A percentile compares a stretch with the other conserved stretches of the same genome.
Evolutionary conservation across 2,113 vertebrate genomes (phyloP).

Genomic region (Bubalus kerabau): DNA sequence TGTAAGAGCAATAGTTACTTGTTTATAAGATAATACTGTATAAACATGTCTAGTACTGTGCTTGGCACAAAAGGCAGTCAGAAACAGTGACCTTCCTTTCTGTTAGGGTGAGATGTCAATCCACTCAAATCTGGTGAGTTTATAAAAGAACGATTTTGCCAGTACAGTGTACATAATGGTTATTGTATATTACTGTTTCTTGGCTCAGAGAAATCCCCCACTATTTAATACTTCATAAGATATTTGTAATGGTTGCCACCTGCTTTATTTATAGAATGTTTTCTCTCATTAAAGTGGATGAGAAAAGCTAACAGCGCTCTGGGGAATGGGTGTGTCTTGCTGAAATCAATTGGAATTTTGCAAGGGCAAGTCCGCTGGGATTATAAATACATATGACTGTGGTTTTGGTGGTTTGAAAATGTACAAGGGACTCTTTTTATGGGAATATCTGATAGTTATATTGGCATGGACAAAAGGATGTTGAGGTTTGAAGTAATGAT

Average conservation of each 20-base stretch:
- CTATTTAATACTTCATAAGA: slow-evolving; percentile 35
- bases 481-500: neutral
- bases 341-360: slow-evolving; percentile 18
- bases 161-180: neutral
- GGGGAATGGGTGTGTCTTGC: neutral
- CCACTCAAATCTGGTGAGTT: neutral
- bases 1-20: neutral
- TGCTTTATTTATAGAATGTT: slow-evolving; percentile 38
- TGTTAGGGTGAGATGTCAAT: neutral
- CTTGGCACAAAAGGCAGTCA: neutral
- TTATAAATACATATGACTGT: neutral
- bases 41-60: neutral
- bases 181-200: neutral
- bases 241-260: slow-evolving; percentile 42
- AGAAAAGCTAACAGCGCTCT: neutral
- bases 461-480: neutral
- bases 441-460: neutral
- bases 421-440: neutral
- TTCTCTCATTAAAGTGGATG: slow-evolving; percentile 16
- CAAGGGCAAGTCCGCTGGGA: neutral
- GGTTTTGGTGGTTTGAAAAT: slow-evolving; percentile 35
- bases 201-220: slow-evolving; percentile 7
- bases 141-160: neutral
- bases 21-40: neutral
- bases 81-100: neutral